Evolutionary conservation across 2,113 vertebrate species (phyloP), one percentile per base, ranked within the genome.

Genomic region (Festucalex cinctus): DNA sequence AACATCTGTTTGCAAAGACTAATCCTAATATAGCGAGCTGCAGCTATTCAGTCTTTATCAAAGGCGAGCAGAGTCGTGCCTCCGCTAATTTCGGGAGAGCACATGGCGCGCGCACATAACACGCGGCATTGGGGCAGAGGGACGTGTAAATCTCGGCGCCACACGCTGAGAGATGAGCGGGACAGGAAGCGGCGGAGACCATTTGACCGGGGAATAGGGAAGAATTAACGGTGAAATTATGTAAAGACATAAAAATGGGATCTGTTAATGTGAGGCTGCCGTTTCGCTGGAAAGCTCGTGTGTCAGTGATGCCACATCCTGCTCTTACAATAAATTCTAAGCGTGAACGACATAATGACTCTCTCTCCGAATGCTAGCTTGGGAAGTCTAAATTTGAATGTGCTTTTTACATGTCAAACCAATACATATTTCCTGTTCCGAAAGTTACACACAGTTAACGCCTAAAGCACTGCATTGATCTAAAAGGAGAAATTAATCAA

Each of bases 1-100:
- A 92, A 88, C 90, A 92, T 88, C 91, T 93, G 91, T 81, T 89
- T 75, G 72, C 81, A 69, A 72, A 78, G 78, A 79, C 74, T 80
- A 85, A 83, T 82, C 71, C 81, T 77, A 82, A 84, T 90, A 91
- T 85, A 83, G 79, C 77, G 71, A 69, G 76, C 69, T 68, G 75
- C 71, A 61, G 57, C 71, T 71, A 69, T 85, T 76, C 85, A 68
- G 69, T 67, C 66, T 80, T 73, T 70, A 71, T 85, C 65, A 84
- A 85, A 82, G 69, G 64, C 56, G 68, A 68, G 58, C 39, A n/a
- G 69, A 74, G 80, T 77, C 56, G 71, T 35, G 63, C 39, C 63
- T 72, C 66, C 53, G 75, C 44, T 71, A 59, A 74, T 83, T 84
- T 82, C 48, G 56, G 58, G 61, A 67, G 67, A 59, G 63, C 64